Percentiles rank a stretch among this genome's conserved stretches.
Conservation (phyloP, 2,113 vertebrate genomes). For the Datnioides undecimradiatus region DNA sequence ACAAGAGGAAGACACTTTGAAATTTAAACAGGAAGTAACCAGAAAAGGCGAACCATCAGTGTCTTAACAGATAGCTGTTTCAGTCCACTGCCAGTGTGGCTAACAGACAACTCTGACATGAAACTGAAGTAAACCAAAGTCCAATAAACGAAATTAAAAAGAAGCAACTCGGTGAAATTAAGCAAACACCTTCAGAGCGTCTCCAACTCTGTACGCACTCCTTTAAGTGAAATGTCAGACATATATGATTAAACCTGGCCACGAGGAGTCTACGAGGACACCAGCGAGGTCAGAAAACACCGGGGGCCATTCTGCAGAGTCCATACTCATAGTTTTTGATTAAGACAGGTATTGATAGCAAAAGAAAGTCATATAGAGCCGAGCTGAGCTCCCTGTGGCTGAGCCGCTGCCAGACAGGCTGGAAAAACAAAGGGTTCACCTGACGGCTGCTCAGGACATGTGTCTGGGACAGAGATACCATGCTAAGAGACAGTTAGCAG, state of each 20-base stretch:
- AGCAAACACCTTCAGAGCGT: too few relatives aligned
- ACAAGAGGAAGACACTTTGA: too few relatives aligned
- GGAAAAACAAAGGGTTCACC: not conserved
- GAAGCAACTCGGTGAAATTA: not conserved
- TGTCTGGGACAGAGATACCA: not conserved
- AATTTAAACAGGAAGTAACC: too few relatives aligned
- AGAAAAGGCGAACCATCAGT: too few relatives aligned
- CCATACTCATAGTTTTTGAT: conserved; percentile 3
- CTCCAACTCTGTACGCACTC: not conserved
- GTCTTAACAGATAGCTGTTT: too few relatives aligned
- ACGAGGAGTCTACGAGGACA: not conserved
- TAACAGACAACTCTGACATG: not conserved
- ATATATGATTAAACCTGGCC: not conserved
- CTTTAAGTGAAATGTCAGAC: not conserved
- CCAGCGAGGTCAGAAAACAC: not conserved
- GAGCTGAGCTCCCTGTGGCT: not conserved
- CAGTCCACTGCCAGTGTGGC: too few relatives aligned
- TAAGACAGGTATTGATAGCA: not conserved
- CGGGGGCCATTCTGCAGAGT: not conserved
- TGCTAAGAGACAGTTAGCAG: not conserved
- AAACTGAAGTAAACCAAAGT: not conserved
- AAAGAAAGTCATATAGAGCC: not conserved
- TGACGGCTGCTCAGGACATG: not conserved
- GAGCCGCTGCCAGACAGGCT: not conserved
- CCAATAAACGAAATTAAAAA: not conserved